Base-by-base conservation (phyloP, 2,888 invertebrate genomes). In the Caenorhabditis becei region DNA sequence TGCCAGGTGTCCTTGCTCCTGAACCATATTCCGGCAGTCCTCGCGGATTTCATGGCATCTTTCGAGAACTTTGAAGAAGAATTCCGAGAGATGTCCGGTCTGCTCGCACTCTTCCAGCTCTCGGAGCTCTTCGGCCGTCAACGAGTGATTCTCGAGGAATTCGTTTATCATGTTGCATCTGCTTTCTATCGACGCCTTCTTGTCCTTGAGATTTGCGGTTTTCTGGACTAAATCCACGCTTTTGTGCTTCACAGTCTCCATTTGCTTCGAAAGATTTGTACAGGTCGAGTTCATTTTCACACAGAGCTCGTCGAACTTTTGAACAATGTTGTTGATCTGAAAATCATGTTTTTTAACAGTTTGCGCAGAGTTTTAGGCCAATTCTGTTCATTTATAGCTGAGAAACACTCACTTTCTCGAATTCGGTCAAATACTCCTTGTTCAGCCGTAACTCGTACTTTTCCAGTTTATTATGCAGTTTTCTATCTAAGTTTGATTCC, bases 231-330 rank as follows among this genome's bases (percentile, higher is more conserved):
- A 56, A 51, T 62, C 61, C 16, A 62, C 63, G 32, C 67, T 79
- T 62, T 74, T 66, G 1, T 62, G 2, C 32, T 67, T 66, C 0
- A 74, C 79, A 24, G 72, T 79, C 32, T 79, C 79, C 66, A 79
- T 69, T 49, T 74, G 67, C 47, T 74, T 67, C 51, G 72, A 74
- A 16, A 79, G n/a, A 62, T 72, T 69, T 14, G 67, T 72, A 32
- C 79, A 79, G 0, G 62, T 74, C 14, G 61, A 69, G 23, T 79
- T 79, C 72, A 79, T 74, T 44, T 58, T 56, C 4, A 69, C 49
- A 28, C 67, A 72, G 7, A 79, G 67, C 41, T 79, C 79, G 23
- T 79, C 72, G 32, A 79, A 79, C 58, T 72, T 79, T 49, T 79
- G 72, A 5, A 79, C 79, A 35, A 79, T 67, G 32, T 32, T 63